phyloP scores from a whole-genome alignment of 1,140 invertebrate genomes.

The Drosophila takahashii region DNA sequence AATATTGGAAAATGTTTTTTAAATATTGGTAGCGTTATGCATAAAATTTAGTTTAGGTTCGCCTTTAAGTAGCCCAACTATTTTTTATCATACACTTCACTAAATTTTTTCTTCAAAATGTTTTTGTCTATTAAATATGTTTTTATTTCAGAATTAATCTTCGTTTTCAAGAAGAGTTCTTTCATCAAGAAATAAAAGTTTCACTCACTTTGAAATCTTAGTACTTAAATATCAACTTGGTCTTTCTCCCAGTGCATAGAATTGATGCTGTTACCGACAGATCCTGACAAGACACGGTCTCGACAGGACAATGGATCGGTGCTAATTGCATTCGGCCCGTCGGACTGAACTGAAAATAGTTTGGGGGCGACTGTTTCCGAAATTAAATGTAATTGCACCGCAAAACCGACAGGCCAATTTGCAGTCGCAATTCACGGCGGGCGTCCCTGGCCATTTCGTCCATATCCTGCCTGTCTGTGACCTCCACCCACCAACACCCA shows the following conservation, averaged over 20 bases:
- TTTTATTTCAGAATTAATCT: no score
- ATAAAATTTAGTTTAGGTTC: no score
- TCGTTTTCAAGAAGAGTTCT: no score
- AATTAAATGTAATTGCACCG: slow-evolving; percentile 76
- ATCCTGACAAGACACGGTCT: background rate
- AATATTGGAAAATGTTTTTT: background rate
- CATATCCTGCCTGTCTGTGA: slow-evolving; percentile 1
- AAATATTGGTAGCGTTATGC: no score
- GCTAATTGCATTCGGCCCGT: slow-evolving; percentile 59
- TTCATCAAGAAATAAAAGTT: background rate
- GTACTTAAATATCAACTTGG: background rate
- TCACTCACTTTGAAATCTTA: background rate
- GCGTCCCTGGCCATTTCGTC: slow-evolving; percentile 23
- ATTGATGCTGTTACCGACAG: slow-evolving; percentile 15
- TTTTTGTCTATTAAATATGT: no score
- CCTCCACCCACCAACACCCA: background rate
- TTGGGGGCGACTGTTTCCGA: slow-evolving; percentile 54
- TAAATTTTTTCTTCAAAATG: no score
- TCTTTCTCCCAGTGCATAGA: slow-evolving; percentile 10
- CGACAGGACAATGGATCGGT: slow-evolving; percentile 44
- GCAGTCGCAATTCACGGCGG: slow-evolving; percentile 40
- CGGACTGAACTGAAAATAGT: slow-evolving; percentile 40
- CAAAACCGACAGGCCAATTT: slow-evolving; percentile 65
- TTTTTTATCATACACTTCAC: no score
- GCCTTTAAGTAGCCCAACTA: background rate